Evolutionary conservation across 2,113 vertebrate genomes (phyloP).

Genomic region (mouse (Mus musculus)): DNA sequence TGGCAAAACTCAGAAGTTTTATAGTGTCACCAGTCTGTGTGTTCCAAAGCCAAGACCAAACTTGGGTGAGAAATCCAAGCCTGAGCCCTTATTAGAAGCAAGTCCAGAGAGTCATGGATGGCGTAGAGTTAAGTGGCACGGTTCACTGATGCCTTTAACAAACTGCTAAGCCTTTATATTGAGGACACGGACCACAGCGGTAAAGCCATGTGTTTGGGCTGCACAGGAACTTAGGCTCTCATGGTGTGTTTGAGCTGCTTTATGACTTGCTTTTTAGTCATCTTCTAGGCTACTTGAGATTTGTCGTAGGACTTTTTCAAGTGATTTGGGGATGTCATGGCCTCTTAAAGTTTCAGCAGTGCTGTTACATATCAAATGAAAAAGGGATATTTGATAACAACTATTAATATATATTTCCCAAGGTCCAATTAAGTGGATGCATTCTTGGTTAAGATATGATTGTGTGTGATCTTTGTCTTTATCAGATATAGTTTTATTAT

Average conservation of each 20-base stretch:
- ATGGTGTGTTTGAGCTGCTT: background rate
- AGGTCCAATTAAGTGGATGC: background rate
- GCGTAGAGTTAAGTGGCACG: background rate
- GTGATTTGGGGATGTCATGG: background rate
- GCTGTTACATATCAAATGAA: background rate
- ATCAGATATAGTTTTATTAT: background rate
- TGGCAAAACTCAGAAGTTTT: background rate
- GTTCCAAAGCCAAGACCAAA: background rate
- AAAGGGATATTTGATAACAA: background rate
- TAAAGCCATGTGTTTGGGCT: background rate
- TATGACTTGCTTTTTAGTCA: background rate
- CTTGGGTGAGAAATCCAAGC: background rate
- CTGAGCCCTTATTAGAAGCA: background rate
- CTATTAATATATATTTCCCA: background rate
- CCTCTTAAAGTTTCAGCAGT: background rate
- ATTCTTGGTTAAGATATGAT: background rate
- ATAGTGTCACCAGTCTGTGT: background rate
- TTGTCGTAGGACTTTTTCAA: background rate
- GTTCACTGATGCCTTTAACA: background rate
- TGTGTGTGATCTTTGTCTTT: background rate
- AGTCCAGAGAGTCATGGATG: background rate
- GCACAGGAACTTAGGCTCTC: background rate
- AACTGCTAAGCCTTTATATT: background rate
- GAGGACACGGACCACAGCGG: background rate
- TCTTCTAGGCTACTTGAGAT: background rate